Percentiles rank a stretch among this genome's conserved stretches.
Conservation (phyloP, 2,888 invertebrate genomes). For the Lepeophtheirus nordmannii region DNA sequence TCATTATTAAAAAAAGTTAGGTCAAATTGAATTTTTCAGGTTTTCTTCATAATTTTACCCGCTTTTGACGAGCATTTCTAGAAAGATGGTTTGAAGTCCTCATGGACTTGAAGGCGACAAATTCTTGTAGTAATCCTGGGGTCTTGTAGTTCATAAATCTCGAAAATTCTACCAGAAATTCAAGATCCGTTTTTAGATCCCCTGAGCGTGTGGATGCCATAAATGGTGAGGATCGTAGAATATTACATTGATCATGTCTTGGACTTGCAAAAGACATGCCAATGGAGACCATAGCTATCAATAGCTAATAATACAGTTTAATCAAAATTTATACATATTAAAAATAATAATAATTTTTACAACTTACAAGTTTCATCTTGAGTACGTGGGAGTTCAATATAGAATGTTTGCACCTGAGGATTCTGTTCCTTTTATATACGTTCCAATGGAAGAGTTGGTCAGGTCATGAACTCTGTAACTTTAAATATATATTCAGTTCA, state of each 20-base stretch:
- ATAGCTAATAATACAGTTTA: no score
- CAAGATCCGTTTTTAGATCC: not conserved
- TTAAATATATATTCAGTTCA: no score
- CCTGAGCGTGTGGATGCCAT: not conserved
- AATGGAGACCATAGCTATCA: not conserved
- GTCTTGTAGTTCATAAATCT: constrained; percentile 13
- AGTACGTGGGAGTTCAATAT: no score
- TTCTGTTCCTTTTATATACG: no score
- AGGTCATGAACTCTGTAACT: no score
- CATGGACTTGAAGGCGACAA: not conserved
- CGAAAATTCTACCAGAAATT: constrained; percentile 6
- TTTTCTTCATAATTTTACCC: not conserved
- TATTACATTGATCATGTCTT: not conserved
- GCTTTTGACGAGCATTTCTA: not conserved
- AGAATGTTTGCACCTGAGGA: no score
- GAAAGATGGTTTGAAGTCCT: not conserved
- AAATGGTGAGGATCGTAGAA: not conserved
- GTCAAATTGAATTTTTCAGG: no score
- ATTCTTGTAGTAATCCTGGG: constrained; percentile 7
- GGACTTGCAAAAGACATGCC: not conserved
- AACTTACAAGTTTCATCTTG: not conserved
- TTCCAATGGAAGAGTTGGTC: no score
- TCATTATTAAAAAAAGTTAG: not conserved
- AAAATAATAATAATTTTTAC: no score
- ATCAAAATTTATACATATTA: no score